Evolutionary conservation across 2,888 invertebrate genomes (phyloP).

Genomic region (Melieria crassipennis): DNA sequence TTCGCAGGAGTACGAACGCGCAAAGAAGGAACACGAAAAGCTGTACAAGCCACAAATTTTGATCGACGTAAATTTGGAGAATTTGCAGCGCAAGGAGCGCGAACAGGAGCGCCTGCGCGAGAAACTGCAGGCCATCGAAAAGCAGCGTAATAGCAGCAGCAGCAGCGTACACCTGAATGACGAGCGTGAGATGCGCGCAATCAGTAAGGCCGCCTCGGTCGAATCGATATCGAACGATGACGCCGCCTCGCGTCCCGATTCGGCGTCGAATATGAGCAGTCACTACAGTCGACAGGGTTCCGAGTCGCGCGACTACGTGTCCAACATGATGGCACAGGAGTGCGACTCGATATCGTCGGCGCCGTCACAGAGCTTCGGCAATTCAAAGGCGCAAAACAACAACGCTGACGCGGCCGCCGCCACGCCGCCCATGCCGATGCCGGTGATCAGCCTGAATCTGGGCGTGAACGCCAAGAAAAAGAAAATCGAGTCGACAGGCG

Average conservation of each 20-base stretch:
- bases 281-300: slow-evolving; percentile 57
- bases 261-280: slow-evolving; percentile 70
- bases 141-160: neutral
- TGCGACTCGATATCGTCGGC: slow-evolving; percentile 67
- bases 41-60: slow-evolving; percentile 85
- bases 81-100: slow-evolving; percentile 71
- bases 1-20: slow-evolving; percentile 75
- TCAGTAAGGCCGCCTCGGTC: slow-evolving; percentile 46
- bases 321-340: slow-evolving; percentile 49
- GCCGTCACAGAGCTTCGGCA: slow-evolving; percentile 48
- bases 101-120: slow-evolving; percentile 69
- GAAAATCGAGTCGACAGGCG: slow-evolving; percentile 82
- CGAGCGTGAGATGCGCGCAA: slow-evolving; percentile 18
- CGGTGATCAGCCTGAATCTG: slow-evolving; percentile 66
- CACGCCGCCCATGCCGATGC: slow-evolving; percentile 61
- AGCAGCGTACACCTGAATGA: slow-evolving; percentile 26
- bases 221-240: slow-evolving; percentile 57
- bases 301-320: slow-evolving; percentile 57
- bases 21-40: slow-evolving; percentile 81
- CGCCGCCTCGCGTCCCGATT: slow-evolving; percentile 81
- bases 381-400: slow-evolving; percentile 48
- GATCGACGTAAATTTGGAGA: slow-evolving; percentile 75
- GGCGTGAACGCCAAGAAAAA: slow-evolving; percentile 68
- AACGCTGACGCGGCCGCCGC: slow-evolving; percentile 48
- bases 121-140: slow-evolving; percentile 50